Evolutionary conservation across 1,140 invertebrate genomes (phyloP), one percentile per base, ranked within the genome.

Genomic region (Drosophila subobscura): DNA sequence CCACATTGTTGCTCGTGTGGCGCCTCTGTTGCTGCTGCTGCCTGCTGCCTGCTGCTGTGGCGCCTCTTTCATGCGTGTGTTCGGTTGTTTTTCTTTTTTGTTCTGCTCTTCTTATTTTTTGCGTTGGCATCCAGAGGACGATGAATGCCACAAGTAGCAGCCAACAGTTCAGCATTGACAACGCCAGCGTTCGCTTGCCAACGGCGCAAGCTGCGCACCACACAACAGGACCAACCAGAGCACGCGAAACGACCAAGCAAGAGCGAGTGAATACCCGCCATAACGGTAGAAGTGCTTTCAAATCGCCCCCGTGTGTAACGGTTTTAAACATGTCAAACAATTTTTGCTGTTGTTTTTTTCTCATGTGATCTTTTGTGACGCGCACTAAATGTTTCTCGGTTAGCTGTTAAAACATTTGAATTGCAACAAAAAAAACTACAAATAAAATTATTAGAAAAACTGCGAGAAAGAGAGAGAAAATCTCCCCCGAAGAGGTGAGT

Each of bases 91-190:
- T 37, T 12, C 10, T 37, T 37, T 12, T 37, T 12, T 7, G 33
- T 37, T 37, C 33, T 12, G 10, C 33, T 37, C 33, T 12, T 37
- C 33, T 37, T 37, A 4, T 37, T 12, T 37, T 37, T 37, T 37
- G 33, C 33, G 33, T 12, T 37, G 33, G 33, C 33, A 37, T 37
- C 33, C 33, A 37, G 72, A 71, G 71, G 52, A 77, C 46, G 56
- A 23, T 55, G 72, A 60, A 77, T 77, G 75, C 75, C 75, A 77
- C 75, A 77, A 77, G 75, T 77, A 77, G 75, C 75, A 77, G 75
- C 33, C 33, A 37, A 37, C 33, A 37, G 33, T 77, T 71, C 59
- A 77, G 75, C 75, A 77, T 77, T 66, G 75, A 77, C 75, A 71
- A 71, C 75, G 72, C 65, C 72, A 77, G 75, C 72, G 75, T 75